Base-by-base conservation (phyloP, 2,797 vertebrate species). In the Scarus forsteni region DNA sequence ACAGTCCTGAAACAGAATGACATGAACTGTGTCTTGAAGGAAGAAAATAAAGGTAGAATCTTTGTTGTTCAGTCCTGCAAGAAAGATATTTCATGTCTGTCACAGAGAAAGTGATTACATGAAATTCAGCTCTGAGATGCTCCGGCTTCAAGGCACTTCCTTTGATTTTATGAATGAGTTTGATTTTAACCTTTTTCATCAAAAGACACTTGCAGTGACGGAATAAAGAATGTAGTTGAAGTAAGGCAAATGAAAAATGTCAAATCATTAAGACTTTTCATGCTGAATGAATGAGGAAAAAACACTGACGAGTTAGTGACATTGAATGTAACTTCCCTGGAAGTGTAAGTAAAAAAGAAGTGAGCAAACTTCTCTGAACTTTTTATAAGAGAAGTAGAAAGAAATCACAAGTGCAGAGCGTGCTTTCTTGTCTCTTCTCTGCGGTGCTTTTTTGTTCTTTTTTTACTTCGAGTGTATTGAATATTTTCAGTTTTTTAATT, bases 241-340 rank as follows among this genome's bases (percentile, higher is more conserved):
- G 38, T 70, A 35, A 57, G 53, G 42, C n/a, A 43, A 36, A 58
- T 43, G 36, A 34, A 58, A 70, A 51, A 40, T 75, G 68, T 75
- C 3, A 11, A 66, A 48, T 66, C 70, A 73, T 56, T 14, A 42
- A 56, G 45, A 11, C 53, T 62, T 66, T 58, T 15, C 14, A 36
- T 16, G 2, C 43, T 15, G 36, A 7, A 15, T 16, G 34, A 61
- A 58, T 48, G 10, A 38, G 5, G 5, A 61, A 18, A 39, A 56
- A 38, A 43, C 40, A 44, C 50, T 44, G 2, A 11, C 14, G 8
- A 42, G 39, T 64, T 50, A 55, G 54, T 60, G 34, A 50, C 39
- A 12, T 6, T 9, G 18, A 36, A 36, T 34, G 8, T 19, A 16
- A 35, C 55, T 46, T 1, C n/a, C 11, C 1, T n/a, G n/a, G n/a